Percentiles rank a stretch among this genome's conserved stretches.
Evolutionary conservation across 2,113 vertebrate species (phyloP).

Genomic region (Nerophis ophidion): DNA sequence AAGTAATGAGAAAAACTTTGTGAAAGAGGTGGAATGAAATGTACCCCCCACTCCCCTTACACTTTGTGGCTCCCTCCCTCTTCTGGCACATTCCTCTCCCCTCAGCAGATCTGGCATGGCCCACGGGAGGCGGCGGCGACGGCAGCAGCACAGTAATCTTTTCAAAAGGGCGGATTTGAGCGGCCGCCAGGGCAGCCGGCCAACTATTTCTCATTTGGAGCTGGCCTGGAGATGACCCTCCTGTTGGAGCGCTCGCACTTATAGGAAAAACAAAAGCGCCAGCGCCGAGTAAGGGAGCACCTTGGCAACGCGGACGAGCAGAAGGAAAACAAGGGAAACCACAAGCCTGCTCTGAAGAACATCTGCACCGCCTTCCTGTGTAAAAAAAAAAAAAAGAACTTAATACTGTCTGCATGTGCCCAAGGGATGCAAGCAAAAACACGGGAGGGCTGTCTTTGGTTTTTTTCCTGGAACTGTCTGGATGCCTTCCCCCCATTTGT

Average conservation of each 20-base stretch:
- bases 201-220: constrained; percentile 76
- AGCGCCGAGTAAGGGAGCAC: constrained; percentile 59
- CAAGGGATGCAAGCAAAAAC: constrained; percentile 57
- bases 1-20: constrained; percentile 68
- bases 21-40: constrained; percentile 67
- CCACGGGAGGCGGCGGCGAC: constrained; percentile 67
- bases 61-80: constrained; percentile 37
- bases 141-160: constrained; percentile 73
- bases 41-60: constrained; percentile 27
- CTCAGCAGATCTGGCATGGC: constrained; percentile 69
- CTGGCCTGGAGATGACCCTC: constrained; percentile 75
- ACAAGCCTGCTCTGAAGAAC: constrained; percentile 61
- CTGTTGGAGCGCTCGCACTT: constrained; percentile 64
- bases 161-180: constrained; percentile 75
- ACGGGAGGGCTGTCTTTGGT: constrained; percentile 54
- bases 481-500: constrained; percentile 40
- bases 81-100: constrained; percentile 67
- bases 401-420: constrained; percentile 66
- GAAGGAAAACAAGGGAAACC: constrained; percentile 67
- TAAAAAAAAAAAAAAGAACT: constrained; percentile 47
- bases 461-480: constrained; percentile 57
- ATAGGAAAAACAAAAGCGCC: constrained; percentile 66
- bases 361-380: constrained; percentile 70
- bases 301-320: constrained; percentile 62
- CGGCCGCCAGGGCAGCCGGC: constrained; percentile 65